These are phyloP conservation scores for Enoplosus armatus DNA, from an alignment of 2,797 vertebrate species.

Conservation along the genomic window DNA sequence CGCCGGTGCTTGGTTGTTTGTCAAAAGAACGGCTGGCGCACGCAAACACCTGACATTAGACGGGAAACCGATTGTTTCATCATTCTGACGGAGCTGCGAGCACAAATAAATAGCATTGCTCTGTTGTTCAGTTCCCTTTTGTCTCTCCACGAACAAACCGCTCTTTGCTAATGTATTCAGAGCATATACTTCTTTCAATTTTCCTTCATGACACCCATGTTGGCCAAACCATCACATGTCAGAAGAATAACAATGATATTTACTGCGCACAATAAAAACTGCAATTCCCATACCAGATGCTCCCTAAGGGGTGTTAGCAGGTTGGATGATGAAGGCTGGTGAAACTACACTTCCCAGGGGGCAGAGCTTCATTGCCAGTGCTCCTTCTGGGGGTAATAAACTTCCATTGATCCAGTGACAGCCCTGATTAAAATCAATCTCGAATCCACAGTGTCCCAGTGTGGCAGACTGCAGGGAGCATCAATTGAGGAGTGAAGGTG, in stretches of 20 bases:
- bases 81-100: constrained; percentile 50
- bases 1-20: constrained; percentile 56
- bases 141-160: constrained; percentile 42
- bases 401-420: constrained; percentile 83
- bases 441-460: constrained; percentile 60
- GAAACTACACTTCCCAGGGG: constrained; percentile 80
- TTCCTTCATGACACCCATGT: constrained; percentile 35
- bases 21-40: constrained; percentile 54
- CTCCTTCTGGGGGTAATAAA: constrained; percentile 83
- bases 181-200: constrained; percentile 50
- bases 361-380: constrained; percentile 74
- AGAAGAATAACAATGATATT: constrained; percentile 71
- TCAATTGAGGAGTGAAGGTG: constrained; percentile 44
- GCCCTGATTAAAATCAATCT: constrained; percentile 85
- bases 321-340: constrained; percentile 72
- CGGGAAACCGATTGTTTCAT: constrained; percentile 60
- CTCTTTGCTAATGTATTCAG: constrained; percentile 44
- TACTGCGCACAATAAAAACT: constrained; percentile 69
- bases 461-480: constrained; percentile 61
- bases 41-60: constrained; percentile 58
- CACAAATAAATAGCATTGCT: constrained; percentile 56
- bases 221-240: constrained; percentile 59
- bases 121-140: constrained; percentile 40
- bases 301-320: constrained; percentile 65
- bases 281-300: constrained; percentile 70